phyloP scores from a whole-genome alignment of 2,888 invertebrate species.

The Amiota mariae region DNA sequence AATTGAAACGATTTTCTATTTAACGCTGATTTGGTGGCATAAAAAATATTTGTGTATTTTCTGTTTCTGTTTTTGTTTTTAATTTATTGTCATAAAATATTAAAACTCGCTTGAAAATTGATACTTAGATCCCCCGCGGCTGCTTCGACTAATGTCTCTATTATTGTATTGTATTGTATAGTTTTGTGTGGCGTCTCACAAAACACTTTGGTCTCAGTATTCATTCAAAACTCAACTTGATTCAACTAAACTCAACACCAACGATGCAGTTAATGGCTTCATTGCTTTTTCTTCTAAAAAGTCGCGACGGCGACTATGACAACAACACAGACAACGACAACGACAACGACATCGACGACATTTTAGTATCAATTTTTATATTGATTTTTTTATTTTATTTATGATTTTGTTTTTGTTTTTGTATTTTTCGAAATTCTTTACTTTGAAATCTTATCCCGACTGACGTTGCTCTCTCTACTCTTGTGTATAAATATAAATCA shows the following conservation, averaged over 20 bases:
- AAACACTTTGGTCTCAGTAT: not conserved
- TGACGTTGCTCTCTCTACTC: not conserved
- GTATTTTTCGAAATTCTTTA: slow-evolving; percentile 45
- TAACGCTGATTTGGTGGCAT: slow-evolving; percentile 3
- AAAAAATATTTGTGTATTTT: not conserved
- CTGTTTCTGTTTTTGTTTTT: not conserved
- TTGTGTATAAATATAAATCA: no score
- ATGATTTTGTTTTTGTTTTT: no score
- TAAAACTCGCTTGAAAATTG: slow-evolving; percentile 10
- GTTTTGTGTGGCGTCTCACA: not conserved
- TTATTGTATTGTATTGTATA: not conserved
- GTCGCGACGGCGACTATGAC: not conserved
- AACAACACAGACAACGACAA: not conserved
- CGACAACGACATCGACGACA: not conserved
- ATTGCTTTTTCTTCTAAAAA: not conserved
- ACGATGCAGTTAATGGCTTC: slow-evolving; percentile 7
- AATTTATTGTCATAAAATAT: not conserved
- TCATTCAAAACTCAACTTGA: not conserved
- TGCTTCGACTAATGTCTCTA: slow-evolving; percentile 16
- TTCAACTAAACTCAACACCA: not conserved
- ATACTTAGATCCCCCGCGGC: slow-evolving; percentile 11
- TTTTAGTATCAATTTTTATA: slow-evolving; percentile 29
- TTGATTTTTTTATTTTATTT: slow-evolving; percentile 26
- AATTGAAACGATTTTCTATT: slow-evolving; percentile 61
- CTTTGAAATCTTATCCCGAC: slow-evolving; percentile 40